Conservation (phyloP, 1,140 invertebrate genomes). For the Oedothorax gibbosus region DNA sequence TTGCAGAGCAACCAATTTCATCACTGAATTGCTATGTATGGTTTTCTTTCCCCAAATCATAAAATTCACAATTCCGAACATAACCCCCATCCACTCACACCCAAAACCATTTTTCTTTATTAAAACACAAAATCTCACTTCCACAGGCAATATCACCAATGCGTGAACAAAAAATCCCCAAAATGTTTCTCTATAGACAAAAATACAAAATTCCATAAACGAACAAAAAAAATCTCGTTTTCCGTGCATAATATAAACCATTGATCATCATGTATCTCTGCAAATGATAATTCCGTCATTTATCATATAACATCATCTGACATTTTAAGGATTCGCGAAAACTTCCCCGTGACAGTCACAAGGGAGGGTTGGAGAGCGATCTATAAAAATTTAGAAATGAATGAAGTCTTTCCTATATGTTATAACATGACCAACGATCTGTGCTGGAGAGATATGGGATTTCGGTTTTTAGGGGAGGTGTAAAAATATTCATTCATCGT, state of each 20-base stretch:
- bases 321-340: constrained; percentile 41
- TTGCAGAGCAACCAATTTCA: too few species aligned
- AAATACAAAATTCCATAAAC: too few species aligned
- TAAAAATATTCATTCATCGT: neutral
- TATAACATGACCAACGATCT: constrained; percentile 58
- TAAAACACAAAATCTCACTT: neutral
- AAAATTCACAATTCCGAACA: too few species aligned
- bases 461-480: neutral
- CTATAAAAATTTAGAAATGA: constrained; percentile 61
- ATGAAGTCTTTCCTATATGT: constrained; percentile 60
- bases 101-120: neutral
- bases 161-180: too few species aligned
- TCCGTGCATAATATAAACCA: constrained; percentile 46
- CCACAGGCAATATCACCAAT: neutral
- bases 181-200: too few species aligned
- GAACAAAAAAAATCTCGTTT: constrained; percentile 9
- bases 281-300: constrained; percentile 59
- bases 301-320: constrained; percentile 59
- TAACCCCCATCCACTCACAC: neutral
- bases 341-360: constrained; percentile 21
- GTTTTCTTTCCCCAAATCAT: too few species aligned
- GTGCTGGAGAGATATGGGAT: constrained; percentile 52
- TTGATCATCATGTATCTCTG: constrained; percentile 55
- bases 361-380: constrained; percentile 18
- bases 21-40: too few species aligned